Evolutionary conservation across 1,140 invertebrate genomes (phyloP).

Genomic region (Philotrypesis tridentata): DNA sequence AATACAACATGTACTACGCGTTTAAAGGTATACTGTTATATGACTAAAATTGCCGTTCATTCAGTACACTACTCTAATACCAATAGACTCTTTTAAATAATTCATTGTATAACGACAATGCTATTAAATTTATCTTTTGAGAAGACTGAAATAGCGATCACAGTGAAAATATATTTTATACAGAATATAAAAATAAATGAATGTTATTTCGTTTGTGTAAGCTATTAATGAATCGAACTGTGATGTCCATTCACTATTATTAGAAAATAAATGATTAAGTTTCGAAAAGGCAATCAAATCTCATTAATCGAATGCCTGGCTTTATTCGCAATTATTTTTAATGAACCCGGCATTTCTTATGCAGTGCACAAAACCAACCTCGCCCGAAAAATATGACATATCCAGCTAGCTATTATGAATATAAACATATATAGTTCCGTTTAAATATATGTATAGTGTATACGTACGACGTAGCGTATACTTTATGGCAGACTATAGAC

Average conservation of each 20-base stretch:
- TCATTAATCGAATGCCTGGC: background rate
- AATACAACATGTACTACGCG: background rate
- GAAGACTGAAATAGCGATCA: conserved; percentile 16
- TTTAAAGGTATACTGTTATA: no score
- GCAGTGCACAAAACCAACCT: no score
- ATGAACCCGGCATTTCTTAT: no score
- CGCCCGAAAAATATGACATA: no score
- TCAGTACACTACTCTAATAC: background rate
- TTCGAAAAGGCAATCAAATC: background rate
- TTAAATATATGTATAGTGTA: no score
- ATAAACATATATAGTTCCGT: no score
- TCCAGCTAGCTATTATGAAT: no score
- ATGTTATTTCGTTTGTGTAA: conserved; percentile 10
- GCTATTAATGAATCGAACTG: conserved; percentile 22
- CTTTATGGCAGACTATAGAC: background rate
- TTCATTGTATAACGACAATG: background rate
- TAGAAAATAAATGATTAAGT: conserved; percentile 17
- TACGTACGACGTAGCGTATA: no score
- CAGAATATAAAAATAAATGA: conserved; percentile 17
- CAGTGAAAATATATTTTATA: conserved; percentile 26
- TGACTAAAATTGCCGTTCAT: background rate
- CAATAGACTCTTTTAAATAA: background rate
- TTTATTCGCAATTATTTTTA: no score
- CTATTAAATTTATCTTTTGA: background rate
- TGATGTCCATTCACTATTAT: conserved; percentile 25